Percentiles rank a stretch among this genome's conserved stretches.
Evolutionary conservation across 2,113 vertebrate genomes (phyloP).

Genomic region (Natator depressus): DNA sequence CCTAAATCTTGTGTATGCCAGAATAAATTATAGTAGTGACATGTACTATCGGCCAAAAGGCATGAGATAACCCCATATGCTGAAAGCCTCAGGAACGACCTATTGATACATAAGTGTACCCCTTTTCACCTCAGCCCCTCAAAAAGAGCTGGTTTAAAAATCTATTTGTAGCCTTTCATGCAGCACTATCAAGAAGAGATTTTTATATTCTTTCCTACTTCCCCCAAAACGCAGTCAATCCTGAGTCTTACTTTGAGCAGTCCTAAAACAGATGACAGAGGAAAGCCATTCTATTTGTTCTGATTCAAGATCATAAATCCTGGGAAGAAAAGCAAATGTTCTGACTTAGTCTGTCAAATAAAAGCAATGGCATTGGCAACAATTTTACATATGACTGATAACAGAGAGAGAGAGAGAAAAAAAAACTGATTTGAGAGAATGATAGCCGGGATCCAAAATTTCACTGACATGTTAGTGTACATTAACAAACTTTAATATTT

Average conservation of each 20-base stretch:
- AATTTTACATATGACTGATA: not conserved
- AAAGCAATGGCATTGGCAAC: conserved; percentile 7
- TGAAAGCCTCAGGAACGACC: not conserved
- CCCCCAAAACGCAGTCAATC: not conserved
- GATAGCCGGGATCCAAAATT: not conserved
- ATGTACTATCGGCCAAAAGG: not conserved
- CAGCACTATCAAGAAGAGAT: not conserved
- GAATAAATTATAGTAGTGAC: not conserved
- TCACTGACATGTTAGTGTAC: not conserved
- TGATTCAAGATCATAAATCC: conserved; percentile 17
- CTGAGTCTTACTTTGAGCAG: conserved; percentile 21
- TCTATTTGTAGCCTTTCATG: not conserved
- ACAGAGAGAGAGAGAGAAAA: conserved; percentile 5
- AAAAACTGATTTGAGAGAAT: not conserved
- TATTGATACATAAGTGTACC: not conserved
- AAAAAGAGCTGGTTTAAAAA: not conserved
- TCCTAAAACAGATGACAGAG: not conserved
- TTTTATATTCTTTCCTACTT: not conserved
- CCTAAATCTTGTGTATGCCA: not conserved
- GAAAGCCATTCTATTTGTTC: conserved; percentile 34
- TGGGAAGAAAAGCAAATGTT: conserved; percentile 36
- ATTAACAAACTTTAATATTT: conserved; percentile 30
- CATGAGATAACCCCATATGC: not conserved
- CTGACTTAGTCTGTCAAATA: conserved; percentile 14
- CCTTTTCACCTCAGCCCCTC: not conserved